Percentiles rank a stretch among this genome's conserved stretches.
Conservation (phyloP, 2,113 vertebrate species). For the Geococcyx californianus region DNA sequence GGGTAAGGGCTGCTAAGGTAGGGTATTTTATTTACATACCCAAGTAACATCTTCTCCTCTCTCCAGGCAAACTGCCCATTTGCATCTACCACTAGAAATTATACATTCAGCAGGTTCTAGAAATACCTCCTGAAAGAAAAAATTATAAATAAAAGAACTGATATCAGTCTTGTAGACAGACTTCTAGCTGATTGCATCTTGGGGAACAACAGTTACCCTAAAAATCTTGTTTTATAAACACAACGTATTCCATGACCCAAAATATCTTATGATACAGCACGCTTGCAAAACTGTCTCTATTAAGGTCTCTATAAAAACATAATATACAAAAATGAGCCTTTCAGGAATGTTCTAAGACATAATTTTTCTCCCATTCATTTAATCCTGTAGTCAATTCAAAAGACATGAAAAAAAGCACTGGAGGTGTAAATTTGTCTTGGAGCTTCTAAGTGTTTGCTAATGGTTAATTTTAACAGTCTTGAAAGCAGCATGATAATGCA, state of each 20-base stretch:
- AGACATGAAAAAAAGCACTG: neutral
- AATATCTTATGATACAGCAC: neutral
- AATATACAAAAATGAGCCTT: neutral
- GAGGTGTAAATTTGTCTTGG: neutral
- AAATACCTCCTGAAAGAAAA: neutral
- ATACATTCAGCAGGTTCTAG: neutral
- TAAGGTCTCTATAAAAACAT: neutral
- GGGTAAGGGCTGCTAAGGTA: neutral
- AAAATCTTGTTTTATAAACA: constrained; percentile 10
- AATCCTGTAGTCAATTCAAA: neutral
- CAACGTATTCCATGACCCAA: neutral
- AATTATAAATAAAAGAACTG: neutral
- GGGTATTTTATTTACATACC: neutral
- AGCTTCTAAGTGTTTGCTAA: neutral
- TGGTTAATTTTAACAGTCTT: neutral
- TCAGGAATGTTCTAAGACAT: neutral
- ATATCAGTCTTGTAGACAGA: neutral
- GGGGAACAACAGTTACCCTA: neutral
- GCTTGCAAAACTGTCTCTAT: neutral
- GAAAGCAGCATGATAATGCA: neutral
- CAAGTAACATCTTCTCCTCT: neutral
- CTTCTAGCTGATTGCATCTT: neutral
- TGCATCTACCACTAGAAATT: neutral
- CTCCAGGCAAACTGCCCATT: neutral
- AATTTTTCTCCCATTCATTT: neutral